A percentile compares a stretch with the other conserved stretches of the same genome.
Conservation (phyloP, 2,113 vertebrate genomes). For the Eubucco bourcierii region DNA sequence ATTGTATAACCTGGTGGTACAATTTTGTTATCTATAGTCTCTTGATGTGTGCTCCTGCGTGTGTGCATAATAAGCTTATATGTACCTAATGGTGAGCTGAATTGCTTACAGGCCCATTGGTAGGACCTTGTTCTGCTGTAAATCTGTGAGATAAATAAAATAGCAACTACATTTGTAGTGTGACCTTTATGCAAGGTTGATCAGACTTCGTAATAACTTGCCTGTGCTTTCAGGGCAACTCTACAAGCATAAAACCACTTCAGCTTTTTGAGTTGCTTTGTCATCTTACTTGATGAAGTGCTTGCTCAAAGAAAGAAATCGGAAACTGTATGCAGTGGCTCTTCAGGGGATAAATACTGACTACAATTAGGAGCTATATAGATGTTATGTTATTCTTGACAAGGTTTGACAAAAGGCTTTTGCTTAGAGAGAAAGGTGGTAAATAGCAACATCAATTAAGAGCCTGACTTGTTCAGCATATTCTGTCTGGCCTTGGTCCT, state of each 20-base stretch:
- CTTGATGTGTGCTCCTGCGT: neutral
- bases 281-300: neutral
- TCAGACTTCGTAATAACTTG: neutral
- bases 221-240: neutral
- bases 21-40: neutral
- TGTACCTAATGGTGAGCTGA: neutral
- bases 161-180: neutral
- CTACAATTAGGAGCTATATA: neutral
- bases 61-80: neutral
- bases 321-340: neutral
- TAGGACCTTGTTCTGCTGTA: neutral
- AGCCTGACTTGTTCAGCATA: neutral
- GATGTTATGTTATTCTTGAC: neutral
- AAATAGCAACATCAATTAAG: neutral
- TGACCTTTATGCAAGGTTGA: neutral
- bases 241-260: neutral
- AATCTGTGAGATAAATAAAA: neutral
- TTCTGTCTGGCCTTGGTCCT: neutral
- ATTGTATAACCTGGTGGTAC: neutral
- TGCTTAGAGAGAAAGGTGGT: neutral
- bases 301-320: neutral
- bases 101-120: neutral
- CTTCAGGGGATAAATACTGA: neutral
- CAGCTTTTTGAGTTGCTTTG: neutral
- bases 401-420: neutral